phyloP scores from a whole-genome alignment of 2,888 invertebrate genomes.

The Macrostomum cliftonense region DNA sequence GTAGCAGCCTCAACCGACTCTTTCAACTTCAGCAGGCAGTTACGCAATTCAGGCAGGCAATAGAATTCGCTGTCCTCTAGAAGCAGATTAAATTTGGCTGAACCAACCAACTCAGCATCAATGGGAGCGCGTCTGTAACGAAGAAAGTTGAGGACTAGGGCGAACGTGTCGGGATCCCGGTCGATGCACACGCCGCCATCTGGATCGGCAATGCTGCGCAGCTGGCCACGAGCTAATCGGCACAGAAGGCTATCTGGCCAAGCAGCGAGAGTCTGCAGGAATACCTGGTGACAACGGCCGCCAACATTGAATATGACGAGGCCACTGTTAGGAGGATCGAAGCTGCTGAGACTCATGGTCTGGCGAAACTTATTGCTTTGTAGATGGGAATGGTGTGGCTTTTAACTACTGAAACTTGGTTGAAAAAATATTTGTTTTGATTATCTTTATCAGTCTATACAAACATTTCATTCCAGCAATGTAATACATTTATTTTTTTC shows the following conservation, averaged over 20 bases:
- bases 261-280: not conserved
- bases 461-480: too few species aligned
- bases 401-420: too few species aligned
- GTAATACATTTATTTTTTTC: too few species aligned
- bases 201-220: not conserved
- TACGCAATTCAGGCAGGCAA: not conserved
- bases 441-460: too few species aligned
- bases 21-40: not conserved
- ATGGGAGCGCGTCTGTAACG: not conserved
- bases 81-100: not conserved
- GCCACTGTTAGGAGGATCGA: not conserved
- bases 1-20: not conserved
- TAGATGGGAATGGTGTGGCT: too few species aligned
- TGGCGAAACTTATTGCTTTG: too few species aligned
- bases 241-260: slow-evolving; percentile 1
- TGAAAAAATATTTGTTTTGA: too few species aligned
- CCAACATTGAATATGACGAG: slow-evolving; percentile 1
- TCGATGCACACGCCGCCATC: not conserved
- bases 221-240: not conserved
- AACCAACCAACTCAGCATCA: not conserved
- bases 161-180: not conserved
- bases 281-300: not conserved
- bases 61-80: not conserved
- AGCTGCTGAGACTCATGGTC: too few species aligned
- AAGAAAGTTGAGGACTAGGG: not conserved